These are phyloP conservation scores for Callionymus lyra DNA, from an alignment of 2,113 vertebrate genomes.

Conservation along the genomic window DNA sequence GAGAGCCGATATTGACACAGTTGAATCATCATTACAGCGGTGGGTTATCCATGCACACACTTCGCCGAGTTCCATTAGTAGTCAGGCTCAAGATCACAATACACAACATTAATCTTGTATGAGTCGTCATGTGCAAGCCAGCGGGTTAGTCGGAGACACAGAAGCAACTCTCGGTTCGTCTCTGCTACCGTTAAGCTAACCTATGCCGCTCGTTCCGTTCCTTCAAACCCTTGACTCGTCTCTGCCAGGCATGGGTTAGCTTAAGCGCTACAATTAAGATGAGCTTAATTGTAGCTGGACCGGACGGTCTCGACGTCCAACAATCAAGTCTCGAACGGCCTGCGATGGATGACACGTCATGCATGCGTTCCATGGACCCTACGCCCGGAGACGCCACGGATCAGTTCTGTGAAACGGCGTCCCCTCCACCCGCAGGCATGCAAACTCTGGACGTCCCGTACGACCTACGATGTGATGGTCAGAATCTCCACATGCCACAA, in stretches of 20 bases:
- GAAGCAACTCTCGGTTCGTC: slow-evolving; percentile 51
- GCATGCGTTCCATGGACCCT: slow-evolving; percentile 45
- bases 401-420: slow-evolving; percentile 36
- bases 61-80: slow-evolving; percentile 32
- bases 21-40: slow-evolving; percentile 6
- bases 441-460: slow-evolving; percentile 37
- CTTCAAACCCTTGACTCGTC: slow-evolving; percentile 22
- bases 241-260: slow-evolving; percentile 48
- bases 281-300: slow-evolving; percentile 46
- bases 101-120: slow-evolving; percentile 38
- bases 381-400: slow-evolving; percentile 28
- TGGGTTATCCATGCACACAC: slow-evolving; percentile 43
- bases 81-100: slow-evolving; percentile 27
- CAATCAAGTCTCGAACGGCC: too few relatives aligned
- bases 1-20: too few relatives aligned
- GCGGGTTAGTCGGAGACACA: slow-evolving; percentile 57
- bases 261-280: slow-evolving; percentile 56
- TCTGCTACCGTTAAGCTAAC: slow-evolving; percentile 50
- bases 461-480: slow-evolving; percentile 35
- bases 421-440: slow-evolving; percentile 43
- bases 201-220: slow-evolving; percentile 8
- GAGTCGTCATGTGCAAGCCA: slow-evolving; percentile 44
- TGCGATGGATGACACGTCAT: slow-evolving; percentile 52
- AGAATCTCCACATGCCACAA: slow-evolving; percentile 48
- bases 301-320: slow-evolving; percentile 16